Percentiles rank a stretch among this genome's conserved stretches.
Evolutionary conservation across 2,113 vertebrate genomes (phyloP).

Genomic region (Sarotherodon lohbergeri): DNA sequence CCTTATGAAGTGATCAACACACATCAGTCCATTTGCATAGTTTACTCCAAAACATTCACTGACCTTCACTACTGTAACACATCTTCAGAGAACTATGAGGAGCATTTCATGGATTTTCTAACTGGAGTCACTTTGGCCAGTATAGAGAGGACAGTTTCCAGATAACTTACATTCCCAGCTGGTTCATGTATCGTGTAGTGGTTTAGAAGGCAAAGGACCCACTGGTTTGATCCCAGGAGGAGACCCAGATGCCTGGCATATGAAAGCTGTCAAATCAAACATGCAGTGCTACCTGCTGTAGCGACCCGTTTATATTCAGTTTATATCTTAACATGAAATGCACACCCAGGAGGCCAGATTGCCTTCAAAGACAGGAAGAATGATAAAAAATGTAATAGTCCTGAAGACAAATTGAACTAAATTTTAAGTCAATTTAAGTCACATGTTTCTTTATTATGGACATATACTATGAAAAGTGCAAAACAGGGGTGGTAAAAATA

Average conservation of each 20-base stretch:
- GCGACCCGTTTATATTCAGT: background rate
- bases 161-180: background rate
- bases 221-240: background rate
- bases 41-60: background rate
- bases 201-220: background rate
- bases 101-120: background rate
- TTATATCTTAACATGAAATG: background rate
- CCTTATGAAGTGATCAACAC: background rate
- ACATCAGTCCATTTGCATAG: background rate
- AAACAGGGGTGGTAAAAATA: background rate
- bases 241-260: background rate
- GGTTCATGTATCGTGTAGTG: background rate
- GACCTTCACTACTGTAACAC: conserved; percentile 6
- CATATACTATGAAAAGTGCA: background rate
- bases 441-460: background rate
- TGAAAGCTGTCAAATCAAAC: background rate
- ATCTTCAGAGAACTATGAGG: background rate
- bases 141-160: background rate
- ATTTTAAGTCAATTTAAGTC: background rate
- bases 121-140: conserved; percentile 26
- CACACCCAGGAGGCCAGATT: background rate
- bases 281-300: background rate
- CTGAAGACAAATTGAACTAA: background rate
- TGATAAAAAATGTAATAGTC: background rate
- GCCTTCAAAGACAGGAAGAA: background rate